Base-by-base conservation (phyloP, 37 sponge, comb jelly and placozoan species). In the Agelas oroides region DNA sequence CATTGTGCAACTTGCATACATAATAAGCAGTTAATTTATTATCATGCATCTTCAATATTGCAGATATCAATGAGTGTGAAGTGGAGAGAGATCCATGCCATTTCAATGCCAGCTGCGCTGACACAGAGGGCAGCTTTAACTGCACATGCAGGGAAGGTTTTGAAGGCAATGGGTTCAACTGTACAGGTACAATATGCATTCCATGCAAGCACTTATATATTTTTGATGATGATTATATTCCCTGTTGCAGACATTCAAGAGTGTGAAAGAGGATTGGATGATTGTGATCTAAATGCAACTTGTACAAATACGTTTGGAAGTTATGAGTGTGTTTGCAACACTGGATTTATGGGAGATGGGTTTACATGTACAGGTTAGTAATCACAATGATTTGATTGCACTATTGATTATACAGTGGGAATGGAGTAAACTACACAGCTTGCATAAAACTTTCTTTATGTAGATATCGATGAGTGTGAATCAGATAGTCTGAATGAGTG, bases 231-330 rank as follows among this genome's bases (percentile, higher is more conserved):
- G n/a, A n/a, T n/a, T n/a, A n/a, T n/a, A n/a, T n/a, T n/a, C 35
- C 20, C 18, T 68, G 46, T 8, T 46, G 63, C n/a, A 77, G 87
- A 86, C 35, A 70, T 78, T 59, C 62, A 77, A 60, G 87, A 86
- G 46, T 86, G 87, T 39, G 46, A 16, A 5, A 11, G 28, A 18
- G 36, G n/a, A 17, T 21, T 13, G n/a, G 59, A 68, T 53, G 32
- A 65, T 39, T 88, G 89, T 57, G 61, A 75, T 28, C 5, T 53
- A 17, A 56, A 62, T 61, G 76, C 75, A 23, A 59, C 1, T 13
- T 88, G 89, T 53, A 88, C 16, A 25, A 88, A 88, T 62, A 76
- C 63, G n/a, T n/a, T 76, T 59, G 89, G 89, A 35, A 30, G 36
- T 1, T 81, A 59, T 40, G 0, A 70, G n/a, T 88, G 89, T 55